These are phyloP conservation scores for Belgica antarctica DNA, from an alignment of 2,888 invertebrate genomes.

Conservation along the genomic window DNA sequence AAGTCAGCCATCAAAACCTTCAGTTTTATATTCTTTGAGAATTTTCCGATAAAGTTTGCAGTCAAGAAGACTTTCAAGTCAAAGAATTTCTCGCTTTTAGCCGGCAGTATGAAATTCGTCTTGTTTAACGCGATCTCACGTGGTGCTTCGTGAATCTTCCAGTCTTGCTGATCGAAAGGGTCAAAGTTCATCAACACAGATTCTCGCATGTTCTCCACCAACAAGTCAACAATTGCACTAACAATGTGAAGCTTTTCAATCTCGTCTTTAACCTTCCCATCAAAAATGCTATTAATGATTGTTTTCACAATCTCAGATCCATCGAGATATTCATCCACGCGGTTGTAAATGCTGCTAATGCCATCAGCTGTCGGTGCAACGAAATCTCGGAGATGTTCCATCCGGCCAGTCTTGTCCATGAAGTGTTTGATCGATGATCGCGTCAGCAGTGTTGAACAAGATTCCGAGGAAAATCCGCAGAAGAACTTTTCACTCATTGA, in stretches of 20 bases:
- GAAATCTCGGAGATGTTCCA: conserved; percentile 5
- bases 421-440: conserved; percentile 23
- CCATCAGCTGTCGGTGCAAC: not conserved
- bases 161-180: conserved; percentile 25
- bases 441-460: conserved; percentile 13
- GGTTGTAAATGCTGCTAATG: not conserved
- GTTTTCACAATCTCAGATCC: not conserved
- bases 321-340: conserved; percentile 30
- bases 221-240: not conserved
- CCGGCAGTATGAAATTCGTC: not conserved
- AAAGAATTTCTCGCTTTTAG: not conserved
- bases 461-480: not conserved
- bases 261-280: not conserved
- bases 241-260: not conserved
- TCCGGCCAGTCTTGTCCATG: conserved; percentile 12
- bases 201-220: not conserved
- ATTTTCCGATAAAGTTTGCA: conserved; percentile 38
- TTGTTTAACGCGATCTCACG: conserved; percentile 9
- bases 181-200: not conserved
- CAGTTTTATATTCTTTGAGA: conserved; percentile 19
- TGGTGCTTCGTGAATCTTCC: conserved; percentile 19
- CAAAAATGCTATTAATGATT: not conserved
- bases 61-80: conserved; percentile 23
- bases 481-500: not conserved
- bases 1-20: not conserved